Conservation (phyloP, 2,797 vertebrate species). For the Periophthalmus magnuspinnatus region DNA sequence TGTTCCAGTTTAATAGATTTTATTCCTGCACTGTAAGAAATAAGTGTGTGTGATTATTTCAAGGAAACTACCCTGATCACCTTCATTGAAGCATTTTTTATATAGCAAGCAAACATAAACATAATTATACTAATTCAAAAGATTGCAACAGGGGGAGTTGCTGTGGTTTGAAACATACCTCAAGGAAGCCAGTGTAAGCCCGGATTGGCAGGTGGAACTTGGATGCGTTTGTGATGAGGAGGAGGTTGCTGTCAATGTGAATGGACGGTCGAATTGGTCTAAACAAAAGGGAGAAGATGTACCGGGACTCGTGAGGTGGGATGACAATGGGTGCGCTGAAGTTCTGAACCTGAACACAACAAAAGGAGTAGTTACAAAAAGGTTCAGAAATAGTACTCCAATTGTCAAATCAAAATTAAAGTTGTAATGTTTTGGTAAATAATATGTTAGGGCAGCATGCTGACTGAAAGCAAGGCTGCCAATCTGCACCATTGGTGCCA, state of each 20-base stretch:
- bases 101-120: too few species aligned
- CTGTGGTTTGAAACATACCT: constrained; percentile 73
- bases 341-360: constrained; percentile 86
- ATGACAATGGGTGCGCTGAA: constrained; percentile 91
- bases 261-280: constrained; percentile 90
- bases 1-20: neutral
- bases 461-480: too few species aligned
- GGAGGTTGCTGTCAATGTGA: constrained; percentile 95
- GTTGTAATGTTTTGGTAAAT: neutral
- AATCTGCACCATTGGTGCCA: too few species aligned
- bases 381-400: neutral
- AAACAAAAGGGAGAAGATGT: constrained; percentile 94
- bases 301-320: constrained; percentile 88
- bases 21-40: neutral
- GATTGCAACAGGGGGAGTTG: neutral
- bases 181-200: constrained; percentile 96
- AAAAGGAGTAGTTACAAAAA: neutral
- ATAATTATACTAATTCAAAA: too few species aligned
- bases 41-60: too few species aligned
- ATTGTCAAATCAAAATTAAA: neutral
- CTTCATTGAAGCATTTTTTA: neutral
- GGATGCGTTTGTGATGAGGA: constrained; percentile 96
- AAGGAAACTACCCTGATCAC: neutral
- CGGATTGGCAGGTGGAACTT: constrained; percentile 96
- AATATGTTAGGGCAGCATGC: too few species aligned